phyloP scores from a whole-genome alignment of 2,888 invertebrate genomes.

The Nomada ferruginata region DNA sequence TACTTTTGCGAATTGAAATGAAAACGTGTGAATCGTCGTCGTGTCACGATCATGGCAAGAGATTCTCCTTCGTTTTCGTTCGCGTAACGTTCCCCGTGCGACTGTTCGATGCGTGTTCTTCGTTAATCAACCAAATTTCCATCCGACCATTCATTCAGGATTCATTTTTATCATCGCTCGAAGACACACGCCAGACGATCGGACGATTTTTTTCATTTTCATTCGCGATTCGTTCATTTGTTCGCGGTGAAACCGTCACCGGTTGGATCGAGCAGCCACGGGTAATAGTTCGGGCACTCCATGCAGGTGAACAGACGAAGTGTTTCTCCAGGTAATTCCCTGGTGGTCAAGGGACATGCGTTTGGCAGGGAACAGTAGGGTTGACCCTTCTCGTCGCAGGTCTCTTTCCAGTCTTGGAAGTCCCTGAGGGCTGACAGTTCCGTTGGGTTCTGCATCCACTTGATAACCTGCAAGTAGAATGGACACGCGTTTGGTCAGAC shows the following conservation, averaged over 20 bases:
- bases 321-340: slow-evolving; percentile 96
- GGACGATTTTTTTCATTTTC: slow-evolving; percentile 23
- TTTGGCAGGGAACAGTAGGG: slow-evolving; percentile 96
- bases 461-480: slow-evolving; percentile 89
- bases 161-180: background rate
- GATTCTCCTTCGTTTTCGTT: slow-evolving; percentile 3
- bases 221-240: slow-evolving; percentile 85
- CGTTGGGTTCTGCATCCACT: slow-evolving; percentile 98
- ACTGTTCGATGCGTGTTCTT: slow-evolving; percentile 13
- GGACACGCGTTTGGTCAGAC: background rate
- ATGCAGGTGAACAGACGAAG: slow-evolving; percentile 96
- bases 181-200: slow-evolving; percentile 32
- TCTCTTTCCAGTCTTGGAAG: slow-evolving; percentile 98
- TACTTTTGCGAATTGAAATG: background rate
- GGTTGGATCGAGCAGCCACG: slow-evolving; percentile 97
- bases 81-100: slow-evolving; percentile 43
- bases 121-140: background rate
- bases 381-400: slow-evolving; percentile 97
- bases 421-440: slow-evolving; percentile 94
- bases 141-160: background rate
- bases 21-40: background rate
- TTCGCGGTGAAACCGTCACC: slow-evolving; percentile 96
- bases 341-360: slow-evolving; percentile 94
- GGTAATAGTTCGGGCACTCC: slow-evolving; percentile 98
- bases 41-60: slow-evolving; percentile 5